Percentiles rank a stretch among this genome's conserved stretches.
phyloP scores from a whole-genome alignment of 2,113 vertebrate species.

The Thryonomys swinderianus region DNA sequence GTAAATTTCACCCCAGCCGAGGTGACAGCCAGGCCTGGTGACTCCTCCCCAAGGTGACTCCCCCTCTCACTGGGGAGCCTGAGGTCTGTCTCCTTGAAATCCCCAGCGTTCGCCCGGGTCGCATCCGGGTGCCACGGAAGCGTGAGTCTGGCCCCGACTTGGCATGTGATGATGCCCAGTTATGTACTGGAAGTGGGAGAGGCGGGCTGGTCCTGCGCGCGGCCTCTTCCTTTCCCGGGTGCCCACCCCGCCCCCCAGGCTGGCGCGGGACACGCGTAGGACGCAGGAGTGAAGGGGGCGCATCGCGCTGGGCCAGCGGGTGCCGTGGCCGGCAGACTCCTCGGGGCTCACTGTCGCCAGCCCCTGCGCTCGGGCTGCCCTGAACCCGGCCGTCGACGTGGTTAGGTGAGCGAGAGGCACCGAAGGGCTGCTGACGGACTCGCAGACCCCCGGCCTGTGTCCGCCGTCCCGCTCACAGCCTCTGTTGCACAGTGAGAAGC shows the following conservation, averaged over 20 bases:
- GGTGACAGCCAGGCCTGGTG: slow-evolving; percentile 11
- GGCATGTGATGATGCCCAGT: not conserved
- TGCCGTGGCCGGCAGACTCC: too few relatives aligned
- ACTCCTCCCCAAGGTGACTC: slow-evolving; percentile 15
- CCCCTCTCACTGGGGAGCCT: not conserved
- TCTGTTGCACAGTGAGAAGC: not conserved
- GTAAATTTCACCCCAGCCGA: not conserved
- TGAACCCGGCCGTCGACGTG: too few relatives aligned
- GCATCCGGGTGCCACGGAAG: not conserved
- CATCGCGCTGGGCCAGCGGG: too few relatives aligned
- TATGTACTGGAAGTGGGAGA: slow-evolving; percentile 1
- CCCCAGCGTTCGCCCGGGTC: not conserved
- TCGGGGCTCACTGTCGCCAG: not conserved
- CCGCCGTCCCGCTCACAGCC: not conserved
- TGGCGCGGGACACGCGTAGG: too few relatives aligned
- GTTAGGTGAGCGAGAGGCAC: not conserved
- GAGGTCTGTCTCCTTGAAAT: slow-evolving; percentile 58
- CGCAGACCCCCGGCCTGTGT: not conserved
- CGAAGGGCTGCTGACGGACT: not conserved
- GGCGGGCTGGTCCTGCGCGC: not conserved
- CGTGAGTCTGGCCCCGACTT: not conserved
- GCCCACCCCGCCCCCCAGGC: too few relatives aligned
- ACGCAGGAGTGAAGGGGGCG: not conserved
- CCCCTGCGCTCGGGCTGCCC: not conserved
- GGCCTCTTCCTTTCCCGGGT: not conserved